These are phyloP conservation scores for Heliconius aoede DNA, from an alignment of 2,888 invertebrate genomes.

Conservation along the genomic window DNA sequence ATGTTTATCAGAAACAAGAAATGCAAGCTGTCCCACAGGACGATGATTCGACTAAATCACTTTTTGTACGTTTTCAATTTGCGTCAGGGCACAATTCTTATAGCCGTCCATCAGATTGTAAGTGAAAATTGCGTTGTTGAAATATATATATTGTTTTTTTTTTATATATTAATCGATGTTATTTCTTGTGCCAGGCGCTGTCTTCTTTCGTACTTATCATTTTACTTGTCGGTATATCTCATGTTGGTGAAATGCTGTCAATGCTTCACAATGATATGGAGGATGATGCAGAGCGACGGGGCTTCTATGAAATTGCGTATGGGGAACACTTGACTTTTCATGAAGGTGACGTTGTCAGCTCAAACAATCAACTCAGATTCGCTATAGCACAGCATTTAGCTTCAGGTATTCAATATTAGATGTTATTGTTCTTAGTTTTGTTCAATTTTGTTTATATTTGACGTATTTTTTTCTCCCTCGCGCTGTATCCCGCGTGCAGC, in stretches of 20 bases:
- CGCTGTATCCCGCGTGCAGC: too few species aligned
- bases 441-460: not conserved
- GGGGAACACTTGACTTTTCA: slow-evolving; percentile 68
- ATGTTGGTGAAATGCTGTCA: slow-evolving; percentile 77
- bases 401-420: slow-evolving; percentile 61
- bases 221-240: slow-evolving; percentile 77
- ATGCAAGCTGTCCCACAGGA: slow-evolving; percentile 74
- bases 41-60: slow-evolving; percentile 76
- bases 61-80: slow-evolving; percentile 81
- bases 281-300: slow-evolving; percentile 76
- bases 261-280: slow-evolving; percentile 81
- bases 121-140: slow-evolving; percentile 54
- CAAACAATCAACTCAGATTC: slow-evolving; percentile 79
- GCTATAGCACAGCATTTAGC: slow-evolving; percentile 78
- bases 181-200: slow-evolving; percentile 67
- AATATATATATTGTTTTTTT: too few species aligned
- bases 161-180: slow-evolving; percentile 27
- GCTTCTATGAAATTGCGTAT: slow-evolving; percentile 68
- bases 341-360: slow-evolving; percentile 72
- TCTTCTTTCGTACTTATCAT: slow-evolving; percentile 78
- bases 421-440: not conserved
- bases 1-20: slow-evolving; percentile 76
- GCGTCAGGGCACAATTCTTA: slow-evolving; percentile 80
- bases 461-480: too few species aligned
- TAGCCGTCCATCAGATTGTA: slow-evolving; percentile 83